phyloP scores from a whole-genome alignment of 2,888 invertebrate species.

The Vanessa cardui region DNA sequence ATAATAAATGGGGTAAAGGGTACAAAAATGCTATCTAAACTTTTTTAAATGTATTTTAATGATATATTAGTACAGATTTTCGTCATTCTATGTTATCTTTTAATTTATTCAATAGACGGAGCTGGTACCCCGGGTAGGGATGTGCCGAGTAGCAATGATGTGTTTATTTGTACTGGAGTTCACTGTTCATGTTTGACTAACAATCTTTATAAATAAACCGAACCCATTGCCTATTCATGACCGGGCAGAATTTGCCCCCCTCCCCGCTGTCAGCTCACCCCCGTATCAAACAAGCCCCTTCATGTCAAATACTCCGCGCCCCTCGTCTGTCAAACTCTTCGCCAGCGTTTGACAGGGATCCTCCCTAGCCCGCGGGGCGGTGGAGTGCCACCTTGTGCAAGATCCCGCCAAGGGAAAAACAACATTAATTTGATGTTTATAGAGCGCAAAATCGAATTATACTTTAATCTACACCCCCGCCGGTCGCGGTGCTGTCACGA shows the following conservation, averaged over 20 bases:
- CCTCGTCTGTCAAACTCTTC: conserved; percentile 83
- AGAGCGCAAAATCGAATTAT: conserved; percentile 47
- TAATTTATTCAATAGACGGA: neutral
- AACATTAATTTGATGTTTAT: conserved; percentile 39
- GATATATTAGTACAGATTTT: conserved; percentile 7
- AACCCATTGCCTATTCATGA: conserved; percentile 83
- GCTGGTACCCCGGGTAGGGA: neutral
- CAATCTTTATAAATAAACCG: conserved; percentile 83
- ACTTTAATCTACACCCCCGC: conserved; percentile 48
- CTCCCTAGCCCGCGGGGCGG: conserved; percentile 78
- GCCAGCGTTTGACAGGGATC: conserved; percentile 82
- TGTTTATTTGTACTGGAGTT: conserved; percentile 74
- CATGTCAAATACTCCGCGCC: conserved; percentile 83
- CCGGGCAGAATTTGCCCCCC: conserved; percentile 77
- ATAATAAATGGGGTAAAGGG: conserved; percentile 45
- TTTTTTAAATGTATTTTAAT: conserved; percentile 17
- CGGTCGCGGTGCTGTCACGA: conserved; percentile 71
- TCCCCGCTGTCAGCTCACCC: conserved; percentile 70
- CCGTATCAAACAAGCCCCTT: conserved; percentile 83
- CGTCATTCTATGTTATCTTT: conserved; percentile 2
- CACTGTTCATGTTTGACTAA: conserved; percentile 73
- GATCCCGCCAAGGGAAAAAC: conserved; percentile 37
- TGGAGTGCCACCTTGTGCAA: conserved; percentile 69
- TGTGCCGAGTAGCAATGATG: conserved; percentile 51
- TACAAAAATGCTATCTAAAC: conserved; percentile 30